phyloP scores from a whole-genome alignment of 2,113 vertebrate species.

The Chitala chitala region DNA sequence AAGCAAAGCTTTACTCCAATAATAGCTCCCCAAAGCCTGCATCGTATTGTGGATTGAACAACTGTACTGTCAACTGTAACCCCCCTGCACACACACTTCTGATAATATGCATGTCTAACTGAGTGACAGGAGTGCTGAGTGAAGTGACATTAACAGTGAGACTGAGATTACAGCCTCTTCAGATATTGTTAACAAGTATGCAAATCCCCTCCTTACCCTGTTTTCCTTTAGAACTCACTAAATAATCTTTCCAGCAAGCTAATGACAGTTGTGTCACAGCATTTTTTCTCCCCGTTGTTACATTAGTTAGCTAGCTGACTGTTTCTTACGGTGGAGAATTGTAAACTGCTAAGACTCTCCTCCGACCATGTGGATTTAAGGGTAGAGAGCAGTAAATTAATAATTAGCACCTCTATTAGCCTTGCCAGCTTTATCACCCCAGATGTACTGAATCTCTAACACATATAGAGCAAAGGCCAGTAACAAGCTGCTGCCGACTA shows the following conservation, averaged over 20 bases:
- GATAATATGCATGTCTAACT: neutral
- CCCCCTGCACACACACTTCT: neutral
- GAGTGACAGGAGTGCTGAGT: neutral
- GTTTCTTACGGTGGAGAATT: neutral
- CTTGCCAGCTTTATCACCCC: too few species aligned
- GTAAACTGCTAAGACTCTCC: too few species aligned
- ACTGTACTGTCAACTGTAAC: neutral
- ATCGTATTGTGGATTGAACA: constrained; percentile 1
- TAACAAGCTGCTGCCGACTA: too few species aligned
- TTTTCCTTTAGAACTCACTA: too few species aligned
- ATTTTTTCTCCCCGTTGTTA: neutral
- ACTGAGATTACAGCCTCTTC: neutral
- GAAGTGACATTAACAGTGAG: neutral
- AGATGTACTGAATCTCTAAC: too few species aligned
- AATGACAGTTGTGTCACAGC: too few species aligned
- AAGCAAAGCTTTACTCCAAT: neutral
- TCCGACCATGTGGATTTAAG: too few species aligned
- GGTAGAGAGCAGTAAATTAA: too few species aligned
- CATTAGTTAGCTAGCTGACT: neutral
- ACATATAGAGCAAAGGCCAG: too few species aligned
- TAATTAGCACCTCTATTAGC: too few species aligned
- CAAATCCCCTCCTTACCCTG: neutral
- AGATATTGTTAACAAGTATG: neutral
- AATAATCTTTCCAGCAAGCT: neutral
- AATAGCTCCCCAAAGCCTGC: neutral